Percentiles rank a stretch among this genome's conserved stretches.
phyloP scores from a whole-genome alignment of 2,888 invertebrate species.

The Nomada ferruginata region DNA sequence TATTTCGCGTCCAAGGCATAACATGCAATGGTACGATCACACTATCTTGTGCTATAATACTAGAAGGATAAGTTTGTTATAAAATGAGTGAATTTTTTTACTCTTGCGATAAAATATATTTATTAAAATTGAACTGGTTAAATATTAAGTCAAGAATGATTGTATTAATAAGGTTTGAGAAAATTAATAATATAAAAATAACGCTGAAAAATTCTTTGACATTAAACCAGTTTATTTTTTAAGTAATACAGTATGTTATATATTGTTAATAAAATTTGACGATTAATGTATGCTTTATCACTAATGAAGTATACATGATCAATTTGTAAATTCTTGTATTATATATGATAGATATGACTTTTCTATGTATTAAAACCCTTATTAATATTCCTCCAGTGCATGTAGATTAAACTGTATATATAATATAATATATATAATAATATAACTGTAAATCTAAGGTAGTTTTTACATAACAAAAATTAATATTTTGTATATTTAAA shows the following conservation, averaged over 20 bases:
- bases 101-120: not conserved
- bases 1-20: not conserved
- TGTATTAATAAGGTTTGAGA: conserved; percentile 14
- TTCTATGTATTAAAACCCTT: too few species aligned
- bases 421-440: too few species aligned
- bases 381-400: too few species aligned
- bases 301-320: not conserved
- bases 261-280: not conserved
- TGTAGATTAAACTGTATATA: too few species aligned
- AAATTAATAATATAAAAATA: not conserved
- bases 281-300: too few species aligned
- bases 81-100: not conserved
- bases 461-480: too few species aligned
- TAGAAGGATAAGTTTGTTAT: not conserved
- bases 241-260: not conserved
- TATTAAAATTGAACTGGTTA: not conserved
- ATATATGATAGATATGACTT: too few species aligned
- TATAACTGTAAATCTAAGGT: too few species aligned
- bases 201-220: not conserved
- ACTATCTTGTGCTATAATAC: not conserved
- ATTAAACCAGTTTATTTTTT: not conserved
- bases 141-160: not conserved
- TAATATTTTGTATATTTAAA: too few species aligned
- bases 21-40: conserved; percentile 22
- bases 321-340: not conserved